These are phyloP conservation scores for Sylvilagus floridanus DNA, from an alignment of 2,797 vertebrate genomes.

Conservation along the genomic window DNA sequence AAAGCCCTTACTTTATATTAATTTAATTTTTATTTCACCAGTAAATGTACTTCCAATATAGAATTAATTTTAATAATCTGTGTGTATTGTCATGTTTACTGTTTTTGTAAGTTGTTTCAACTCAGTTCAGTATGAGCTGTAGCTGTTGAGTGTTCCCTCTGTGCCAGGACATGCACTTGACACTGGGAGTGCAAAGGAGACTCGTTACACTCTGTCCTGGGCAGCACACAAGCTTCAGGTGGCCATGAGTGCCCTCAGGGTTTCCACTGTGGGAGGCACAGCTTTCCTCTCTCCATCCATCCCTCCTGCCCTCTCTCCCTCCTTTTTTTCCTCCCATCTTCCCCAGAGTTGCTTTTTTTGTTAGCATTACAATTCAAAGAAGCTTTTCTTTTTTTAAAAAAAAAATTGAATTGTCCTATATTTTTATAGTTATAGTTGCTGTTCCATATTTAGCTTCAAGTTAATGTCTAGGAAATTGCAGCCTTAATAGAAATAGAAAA, in stretches of 20 bases:
- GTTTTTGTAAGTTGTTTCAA: background rate
- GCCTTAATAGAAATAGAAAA: slow-evolving; percentile 5
- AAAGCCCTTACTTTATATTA: background rate
- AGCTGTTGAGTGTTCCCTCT: background rate
- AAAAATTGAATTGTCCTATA: background rate
- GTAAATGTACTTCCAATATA: slow-evolving; percentile 72
- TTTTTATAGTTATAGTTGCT: background rate
- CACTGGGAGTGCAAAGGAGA: background rate
- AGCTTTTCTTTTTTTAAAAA: background rate
- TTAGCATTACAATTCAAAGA: background rate
- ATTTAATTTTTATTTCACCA: slow-evolving; percentile 67
- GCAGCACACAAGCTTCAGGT: background rate
- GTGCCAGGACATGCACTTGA: background rate
- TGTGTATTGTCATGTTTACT: slow-evolving; percentile 60
- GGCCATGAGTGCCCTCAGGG: no score
- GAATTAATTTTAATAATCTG: slow-evolving; percentile 71
- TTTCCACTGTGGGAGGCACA: background rate
- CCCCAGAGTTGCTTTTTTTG: background rate
- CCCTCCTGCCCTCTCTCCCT: no score
- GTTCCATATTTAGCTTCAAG: slow-evolving; percentile 31
- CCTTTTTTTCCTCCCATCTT: background rate
- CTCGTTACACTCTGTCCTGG: background rate
- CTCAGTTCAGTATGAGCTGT: background rate
- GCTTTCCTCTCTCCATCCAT: background rate
- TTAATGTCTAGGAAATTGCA: slow-evolving; percentile 44